Percentiles rank a stretch among this genome's conserved stretches.
These are phyloP conservation scores for Tenodera sinensis DNA, from an alignment of 2,888 invertebrate genomes.

Conservation along the genomic window DNA sequence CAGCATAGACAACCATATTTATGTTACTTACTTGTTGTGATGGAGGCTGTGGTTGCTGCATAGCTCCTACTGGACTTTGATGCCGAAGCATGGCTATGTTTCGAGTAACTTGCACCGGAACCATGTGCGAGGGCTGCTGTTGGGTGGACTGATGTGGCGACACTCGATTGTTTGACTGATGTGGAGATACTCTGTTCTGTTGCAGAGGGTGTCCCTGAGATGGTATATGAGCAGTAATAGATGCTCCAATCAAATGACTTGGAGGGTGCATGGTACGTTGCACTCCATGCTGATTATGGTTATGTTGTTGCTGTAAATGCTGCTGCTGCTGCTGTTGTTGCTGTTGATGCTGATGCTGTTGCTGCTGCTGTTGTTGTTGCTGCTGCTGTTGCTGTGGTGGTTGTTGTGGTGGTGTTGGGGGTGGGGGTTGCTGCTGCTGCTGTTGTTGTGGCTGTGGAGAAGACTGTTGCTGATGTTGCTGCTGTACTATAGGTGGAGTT, in stretches of 20 bases:
- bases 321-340: constrained; percentile 22
- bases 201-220: background rate
- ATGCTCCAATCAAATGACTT: background rate
- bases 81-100: background rate
- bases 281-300: constrained; percentile 6
- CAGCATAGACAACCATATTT: background rate
- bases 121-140: background rate
- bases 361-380: constrained; percentile 17
- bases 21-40: constrained; percentile 29
- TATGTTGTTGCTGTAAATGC: constrained; percentile 36
- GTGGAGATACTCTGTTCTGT: constrained; percentile 17
- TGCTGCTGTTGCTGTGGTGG: constrained; percentile 18
- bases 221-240: background rate
- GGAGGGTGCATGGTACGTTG: background rate
- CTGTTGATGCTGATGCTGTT: constrained; percentile 24
- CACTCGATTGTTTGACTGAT: background rate
- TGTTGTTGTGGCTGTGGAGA: constrained; percentile 43
- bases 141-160: constrained; percentile 36
- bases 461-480: constrained; percentile 45
- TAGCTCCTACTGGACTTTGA: constrained; percentile 18
- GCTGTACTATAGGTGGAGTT: constrained; percentile 36
- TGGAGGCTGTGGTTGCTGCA: constrained; percentile 42
- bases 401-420: background rate
- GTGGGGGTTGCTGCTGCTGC: constrained; percentile 19
- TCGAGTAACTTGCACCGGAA: background rate